A percentile compares a stretch with the other conserved stretches of the same genome.
These are phyloP conservation scores for Egretta garzetta DNA, from an alignment of 2,113 vertebrate species.

Conservation along the genomic window DNA sequence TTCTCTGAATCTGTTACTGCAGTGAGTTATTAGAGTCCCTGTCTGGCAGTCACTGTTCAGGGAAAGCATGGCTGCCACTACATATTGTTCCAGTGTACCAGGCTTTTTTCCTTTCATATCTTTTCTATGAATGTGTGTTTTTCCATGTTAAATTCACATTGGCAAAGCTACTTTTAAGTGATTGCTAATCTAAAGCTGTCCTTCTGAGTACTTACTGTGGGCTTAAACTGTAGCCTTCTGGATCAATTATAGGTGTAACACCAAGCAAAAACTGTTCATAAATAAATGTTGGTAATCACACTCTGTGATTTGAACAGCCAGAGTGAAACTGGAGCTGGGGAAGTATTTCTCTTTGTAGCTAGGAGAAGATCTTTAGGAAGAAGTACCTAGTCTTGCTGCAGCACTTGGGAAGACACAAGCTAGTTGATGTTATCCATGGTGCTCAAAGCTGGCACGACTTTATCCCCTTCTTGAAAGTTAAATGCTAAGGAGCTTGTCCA, in stretches of 20 bases:
- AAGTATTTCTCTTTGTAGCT: background rate
- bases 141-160: background rate
- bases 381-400: background rate
- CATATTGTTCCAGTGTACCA: background rate
- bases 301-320: background rate
- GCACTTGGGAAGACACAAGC: background rate
- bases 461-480: background rate
- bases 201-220: background rate
- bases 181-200: background rate
- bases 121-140: background rate
- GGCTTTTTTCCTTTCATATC: background rate
- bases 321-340: background rate
- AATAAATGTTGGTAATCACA: background rate
- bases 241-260: background rate
- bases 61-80: background rate
- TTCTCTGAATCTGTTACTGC: background rate
- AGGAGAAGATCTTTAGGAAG: background rate
- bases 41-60: background rate
- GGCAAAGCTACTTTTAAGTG: background rate
- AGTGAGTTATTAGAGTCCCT: background rate
- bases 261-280: background rate
- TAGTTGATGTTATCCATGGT: background rate
- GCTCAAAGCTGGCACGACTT: background rate
- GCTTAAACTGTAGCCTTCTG: background rate
- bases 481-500: background rate